Evolutionary conservation across 2,797 vertebrate species (phyloP).

Genomic region (Pempheris klunzingeri): DNA sequence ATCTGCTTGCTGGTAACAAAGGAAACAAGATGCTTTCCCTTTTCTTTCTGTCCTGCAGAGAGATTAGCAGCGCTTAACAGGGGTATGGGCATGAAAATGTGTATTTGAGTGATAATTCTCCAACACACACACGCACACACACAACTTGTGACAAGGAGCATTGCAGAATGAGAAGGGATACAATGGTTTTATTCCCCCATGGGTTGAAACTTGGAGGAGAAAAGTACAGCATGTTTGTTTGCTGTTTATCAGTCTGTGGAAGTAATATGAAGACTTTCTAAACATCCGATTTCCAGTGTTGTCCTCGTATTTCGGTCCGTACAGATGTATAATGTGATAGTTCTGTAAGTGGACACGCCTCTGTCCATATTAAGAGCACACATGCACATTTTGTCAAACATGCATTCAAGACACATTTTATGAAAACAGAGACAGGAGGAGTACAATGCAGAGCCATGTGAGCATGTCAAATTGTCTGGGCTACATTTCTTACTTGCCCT

Average conservation of each 20-base stretch:
- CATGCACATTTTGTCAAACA: constrained; percentile 4
- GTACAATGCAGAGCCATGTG: constrained; percentile 37
- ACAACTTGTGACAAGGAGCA: constrained; percentile 77
- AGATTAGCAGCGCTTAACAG: constrained; percentile 81
- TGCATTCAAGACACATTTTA: constrained; percentile 24
- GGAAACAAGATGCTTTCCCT: constrained; percentile 77
- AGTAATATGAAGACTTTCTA: constrained; percentile 30
- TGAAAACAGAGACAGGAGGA: constrained; percentile 30
- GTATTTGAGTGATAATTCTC: constrained; percentile 88
- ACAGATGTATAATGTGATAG: constrained; percentile 17
- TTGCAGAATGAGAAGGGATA: constrained; percentile 64
- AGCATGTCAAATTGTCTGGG: constrained; percentile 68
- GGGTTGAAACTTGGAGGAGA: constrained; percentile 66
- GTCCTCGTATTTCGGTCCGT: constrained; percentile 12
- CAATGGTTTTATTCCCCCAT: constrained; percentile 68
- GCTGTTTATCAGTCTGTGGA: constrained; percentile 23
- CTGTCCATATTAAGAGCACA: not conserved
- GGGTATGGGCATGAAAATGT: constrained; percentile 80
- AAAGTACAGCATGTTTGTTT: constrained; percentile 64
- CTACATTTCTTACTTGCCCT: constrained; percentile 70
- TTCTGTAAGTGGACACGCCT: constrained; percentile 1
- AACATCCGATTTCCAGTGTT: constrained; percentile 19
- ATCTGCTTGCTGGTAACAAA: constrained; percentile 82
- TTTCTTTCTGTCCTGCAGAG: constrained; percentile 73
- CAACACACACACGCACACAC: constrained; percentile 77